Evolutionary conservation across 2,113 vertebrate species (phyloP).

Genomic region (Lepidothrix coronata): DNA sequence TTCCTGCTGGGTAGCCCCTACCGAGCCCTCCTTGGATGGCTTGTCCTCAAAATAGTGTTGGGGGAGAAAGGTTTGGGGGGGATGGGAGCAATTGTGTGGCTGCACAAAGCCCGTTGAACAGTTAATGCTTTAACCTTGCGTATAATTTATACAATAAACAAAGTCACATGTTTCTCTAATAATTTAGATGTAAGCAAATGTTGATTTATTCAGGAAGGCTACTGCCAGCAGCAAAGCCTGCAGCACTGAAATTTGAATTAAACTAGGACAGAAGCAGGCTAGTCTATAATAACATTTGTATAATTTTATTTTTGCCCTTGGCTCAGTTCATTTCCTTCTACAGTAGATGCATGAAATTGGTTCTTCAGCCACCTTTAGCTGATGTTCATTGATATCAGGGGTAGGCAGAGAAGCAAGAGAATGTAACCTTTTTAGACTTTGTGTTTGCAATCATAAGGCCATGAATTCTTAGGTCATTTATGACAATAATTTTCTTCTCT

Average conservation of each 20-base stretch:
- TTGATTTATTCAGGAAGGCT: constrained; percentile 99
- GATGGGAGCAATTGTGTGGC: constrained; percentile 30
- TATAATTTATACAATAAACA: constrained; percentile 99
- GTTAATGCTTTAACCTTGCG: constrained; percentile 90
- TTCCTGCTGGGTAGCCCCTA: not conserved
- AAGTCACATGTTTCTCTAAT: constrained; percentile 98
- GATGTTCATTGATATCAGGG: constrained; percentile 88
- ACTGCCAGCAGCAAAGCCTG: constrained; percentile 88
- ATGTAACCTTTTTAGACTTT: constrained; percentile 81
- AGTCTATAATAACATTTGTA: constrained; percentile 99
- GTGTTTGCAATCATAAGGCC: constrained; percentile 65
- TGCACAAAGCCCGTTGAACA: constrained; percentile 72
- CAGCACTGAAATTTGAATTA: constrained; percentile 97
- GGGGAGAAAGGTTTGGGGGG: not conserved
- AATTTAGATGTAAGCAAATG: constrained; percentile 99
- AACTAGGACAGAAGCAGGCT: constrained; percentile 99
- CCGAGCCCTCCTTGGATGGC: not conserved
- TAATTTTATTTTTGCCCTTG: constrained; percentile 99
- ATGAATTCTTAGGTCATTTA: constrained; percentile 74
- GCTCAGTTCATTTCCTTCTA: constrained; percentile 99
- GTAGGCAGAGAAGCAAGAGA: constrained; percentile 81
- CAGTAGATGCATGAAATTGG: constrained; percentile 99
- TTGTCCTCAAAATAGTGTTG: not conserved
- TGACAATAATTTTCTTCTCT: constrained; percentile 63
- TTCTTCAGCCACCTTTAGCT: constrained; percentile 97